A percentile compares a stretch with the other conserved stretches of the same genome.
These are phyloP conservation scores for Sebastolobus alascanus DNA, from an alignment of 2,797 vertebrate species.

Conservation along the genomic window DNA sequence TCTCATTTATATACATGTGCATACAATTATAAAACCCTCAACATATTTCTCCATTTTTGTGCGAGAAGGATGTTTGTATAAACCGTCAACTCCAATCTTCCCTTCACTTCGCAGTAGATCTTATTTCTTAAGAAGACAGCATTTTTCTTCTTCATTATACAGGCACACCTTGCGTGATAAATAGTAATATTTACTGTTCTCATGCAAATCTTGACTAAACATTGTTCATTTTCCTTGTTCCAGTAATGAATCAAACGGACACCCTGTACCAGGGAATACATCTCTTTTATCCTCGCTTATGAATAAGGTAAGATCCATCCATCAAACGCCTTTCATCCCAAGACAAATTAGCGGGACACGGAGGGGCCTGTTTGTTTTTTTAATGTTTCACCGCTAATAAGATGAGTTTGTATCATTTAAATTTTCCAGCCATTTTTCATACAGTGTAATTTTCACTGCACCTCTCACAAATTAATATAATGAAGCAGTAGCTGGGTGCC, in stretches of 20 bases:
- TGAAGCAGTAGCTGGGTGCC: slow-evolving; percentile 98
- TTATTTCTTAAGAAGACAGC: slow-evolving; percentile 79
- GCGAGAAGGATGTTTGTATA: slow-evolving; percentile 65
- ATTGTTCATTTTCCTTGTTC: slow-evolving; percentile 96
- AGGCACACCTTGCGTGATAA: slow-evolving; percentile 84
- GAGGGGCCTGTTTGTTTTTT: slow-evolving; percentile 96
- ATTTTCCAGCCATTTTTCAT: slow-evolving; percentile 99
- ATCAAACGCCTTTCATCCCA: slow-evolving; percentile 94
- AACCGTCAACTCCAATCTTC: slow-evolving; percentile 69
- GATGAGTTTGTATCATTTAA: slow-evolving; percentile 99
- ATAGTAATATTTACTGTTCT: slow-evolving; percentile 90
- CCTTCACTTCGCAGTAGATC: slow-evolving; percentile 62
- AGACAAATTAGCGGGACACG: slow-evolving; percentile 90
- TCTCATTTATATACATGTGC: slow-evolving; percentile 48
- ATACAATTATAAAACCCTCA: slow-evolving; percentile 56
- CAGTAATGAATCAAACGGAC: slow-evolving; percentile 99
- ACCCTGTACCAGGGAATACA: slow-evolving; percentile 96
- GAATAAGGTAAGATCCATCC: slow-evolving; percentile 99
- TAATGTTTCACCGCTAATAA: slow-evolving; percentile 99
- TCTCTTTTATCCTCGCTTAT: slow-evolving; percentile 99
- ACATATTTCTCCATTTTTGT: slow-evolving; percentile 65
- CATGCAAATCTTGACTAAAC: slow-evolving; percentile 92
- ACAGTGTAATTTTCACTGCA: slow-evolving; percentile 96
- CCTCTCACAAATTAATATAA: slow-evolving; percentile 99
- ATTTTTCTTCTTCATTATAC: slow-evolving; percentile 85